phyloP scores from a whole-genome alignment of 2,797 vertebrate genomes.

The Sarcophilus harrisii region DNA sequence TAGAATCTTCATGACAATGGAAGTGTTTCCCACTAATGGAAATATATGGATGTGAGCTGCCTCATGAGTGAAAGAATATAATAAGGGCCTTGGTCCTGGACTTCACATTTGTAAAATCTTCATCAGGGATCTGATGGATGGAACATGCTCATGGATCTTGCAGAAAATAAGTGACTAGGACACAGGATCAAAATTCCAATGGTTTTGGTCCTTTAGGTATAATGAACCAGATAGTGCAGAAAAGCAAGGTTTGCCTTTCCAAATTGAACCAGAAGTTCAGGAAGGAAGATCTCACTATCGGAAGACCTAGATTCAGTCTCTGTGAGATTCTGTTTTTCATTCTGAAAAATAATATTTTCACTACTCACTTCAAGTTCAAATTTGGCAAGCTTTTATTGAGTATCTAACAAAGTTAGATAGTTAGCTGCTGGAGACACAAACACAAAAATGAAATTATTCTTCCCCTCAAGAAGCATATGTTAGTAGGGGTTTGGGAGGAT shows the following conservation, averaged over 20 bases:
- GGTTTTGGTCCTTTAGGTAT: background rate
- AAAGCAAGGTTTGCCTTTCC: conserved; percentile 38
- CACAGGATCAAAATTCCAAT: conserved; percentile 1
- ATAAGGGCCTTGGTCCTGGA: background rate
- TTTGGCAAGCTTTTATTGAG: background rate
- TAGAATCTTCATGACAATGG: conserved; percentile 59
- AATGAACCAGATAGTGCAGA: conserved; percentile 37
- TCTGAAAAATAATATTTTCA: background rate
- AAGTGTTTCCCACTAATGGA: conserved; percentile 49
- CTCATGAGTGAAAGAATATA: conserved; percentile 24
- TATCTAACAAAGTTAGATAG: background rate
- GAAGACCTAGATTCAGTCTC: background rate
- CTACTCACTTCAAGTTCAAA: background rate
- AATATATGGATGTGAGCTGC: conserved; percentile 18
- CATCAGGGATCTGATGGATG: background rate
- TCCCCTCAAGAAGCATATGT: background rate
- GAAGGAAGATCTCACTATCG: background rate
- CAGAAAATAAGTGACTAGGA: background rate
- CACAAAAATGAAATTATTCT: background rate
- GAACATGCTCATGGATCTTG: background rate
- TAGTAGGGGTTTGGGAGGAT: background rate
- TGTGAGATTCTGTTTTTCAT: background rate
- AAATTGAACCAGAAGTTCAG: background rate
- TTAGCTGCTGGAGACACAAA: background rate
- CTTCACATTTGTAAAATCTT: conserved; percentile 11